Evolutionary conservation across 2,113 vertebrate species (phyloP), one percentile per base, ranked within the genome.

Genomic region (Osmerus eperlanus): DNA sequence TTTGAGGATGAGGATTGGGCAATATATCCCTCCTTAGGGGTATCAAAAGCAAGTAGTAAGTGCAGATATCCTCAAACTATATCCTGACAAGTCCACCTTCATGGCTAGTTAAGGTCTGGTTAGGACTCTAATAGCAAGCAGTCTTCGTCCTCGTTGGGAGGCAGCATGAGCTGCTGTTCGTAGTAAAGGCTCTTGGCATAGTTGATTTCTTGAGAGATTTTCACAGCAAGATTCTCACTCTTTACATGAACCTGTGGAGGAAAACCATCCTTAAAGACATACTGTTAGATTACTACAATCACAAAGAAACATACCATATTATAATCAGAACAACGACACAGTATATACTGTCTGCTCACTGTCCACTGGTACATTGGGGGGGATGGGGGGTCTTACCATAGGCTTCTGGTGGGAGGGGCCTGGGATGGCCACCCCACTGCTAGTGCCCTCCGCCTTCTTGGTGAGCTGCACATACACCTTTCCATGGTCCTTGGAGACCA

Each of bases 151-250:
- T 97, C 94, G 32, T 68, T 94, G 83, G 92, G 88, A 53, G 95
- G 94, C 36, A 99, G 79, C 97, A 98, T 99, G 0, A 99, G 95
- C 79, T 99, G 97, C 82, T 99, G 97, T 70, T 99, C 97, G 0
- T 96, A 99, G 88, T 97, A 99, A 79, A 99, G 94, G 88, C 97
- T 99, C 90, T 99, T 99, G 85, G 97, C 97, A 65, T 99, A 99
- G 93, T 99, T 99, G 83, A 99, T 95, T 90, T 99, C 96, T 87
- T 99, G 97, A 32, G 95, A 98, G 25, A 99, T 92, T 85, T 96
- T 97, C 63, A 96, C 80, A 2, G 97, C 97, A 0, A 98, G 94
- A 72, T 83, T 92, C 90, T 99, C 97, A 0, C 85, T 96, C 74
- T 94, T 95, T 86, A 99, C 95, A 0, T 97, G 95, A 58, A 99